Evolutionary conservation across 1,140 invertebrate species (phyloP), one percentile per base, ranked within the genome.

Genomic region (Sweltsa coloradensis): DNA sequence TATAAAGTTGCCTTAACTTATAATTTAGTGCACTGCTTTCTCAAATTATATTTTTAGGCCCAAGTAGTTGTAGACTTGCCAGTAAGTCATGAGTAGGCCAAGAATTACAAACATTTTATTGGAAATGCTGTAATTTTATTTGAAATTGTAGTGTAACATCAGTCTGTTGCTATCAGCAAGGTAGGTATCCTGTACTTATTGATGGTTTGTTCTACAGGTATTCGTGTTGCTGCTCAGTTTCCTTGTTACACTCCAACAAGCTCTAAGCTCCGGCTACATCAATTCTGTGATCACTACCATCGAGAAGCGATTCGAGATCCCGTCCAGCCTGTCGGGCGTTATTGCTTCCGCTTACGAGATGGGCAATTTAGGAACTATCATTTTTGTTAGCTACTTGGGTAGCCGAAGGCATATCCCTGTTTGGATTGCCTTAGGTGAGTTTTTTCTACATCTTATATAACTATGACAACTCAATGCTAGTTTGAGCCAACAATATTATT

Each of bases 271-370:
- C 41, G 88, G 87, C 42, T 91, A 91, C 63, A 88, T 90, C 52
- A 91, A 90, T 70, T 91, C 88, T 67, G 91, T 96, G 60, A 94
- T 96, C 60, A 95, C 91, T 44, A 96, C 91, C 16, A 93, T 96
- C 57, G 92, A 96, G 70, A 94, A 94, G 66, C 79, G 92, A 49
- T 96, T 95, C 63, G 89, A 95, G 67, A 93, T 96, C 57, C 89
- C 89, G 34, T 93, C 89, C 61, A 87, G 85, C 60, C 79, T 91
- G 42, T 91, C 89, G 25, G 91, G 91, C 22, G 74, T 93, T 52
- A 87, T 96, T 47, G 90, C 89, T 26, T 92, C 88, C 54, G 90
- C 89, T 47, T 94, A 94, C 64, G 92, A 96, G 75, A 89, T 95
- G 57, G 91, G 92, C 54, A 94, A 93, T 67, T 84, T 95, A 44